Evolutionary conservation across 2,888 invertebrate species (phyloP).

Genomic region (Epinotia bilunana): DNA sequence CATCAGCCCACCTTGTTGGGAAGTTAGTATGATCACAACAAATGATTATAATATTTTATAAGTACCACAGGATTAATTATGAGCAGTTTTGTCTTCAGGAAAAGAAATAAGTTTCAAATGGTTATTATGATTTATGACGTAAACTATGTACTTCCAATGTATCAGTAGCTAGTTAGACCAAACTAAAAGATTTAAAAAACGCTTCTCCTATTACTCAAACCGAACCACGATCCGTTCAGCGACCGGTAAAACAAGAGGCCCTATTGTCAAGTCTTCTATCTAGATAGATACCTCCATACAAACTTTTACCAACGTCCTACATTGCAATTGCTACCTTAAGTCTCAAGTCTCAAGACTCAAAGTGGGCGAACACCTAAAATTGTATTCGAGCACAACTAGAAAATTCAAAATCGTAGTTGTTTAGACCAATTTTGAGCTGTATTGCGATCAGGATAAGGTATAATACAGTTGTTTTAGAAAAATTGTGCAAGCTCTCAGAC

Average conservation of each 20-base stretch:
- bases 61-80: too few species aligned
- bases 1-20: too few species aligned
- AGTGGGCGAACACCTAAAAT: constrained; percentile 47
- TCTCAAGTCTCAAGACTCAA: not conserved
- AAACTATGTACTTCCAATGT: too few species aligned
- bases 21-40: too few species aligned
- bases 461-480: constrained; percentile 44
- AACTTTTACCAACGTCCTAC: constrained; percentile 48
- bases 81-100: too few species aligned
- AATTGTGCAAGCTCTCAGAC: constrained; percentile 58
- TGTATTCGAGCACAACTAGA: constrained; percentile 54
- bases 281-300: constrained; percentile 67
- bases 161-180: too few species aligned
- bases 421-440: constrained; percentile 29
- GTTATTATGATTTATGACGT: too few species aligned
- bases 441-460: constrained; percentile 36
- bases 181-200: constrained; percentile 17
- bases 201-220: constrained; percentile 49
- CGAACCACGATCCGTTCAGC: constrained; percentile 61
- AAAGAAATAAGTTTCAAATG: too few species aligned
- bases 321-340: constrained; percentile 53
- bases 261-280: constrained; percentile 78
- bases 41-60: too few species aligned
- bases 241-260: constrained; percentile 80
- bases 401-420: constrained; percentile 48